Evolutionary conservation across 2,113 vertebrate genomes (phyloP).

Genomic region (Ophiodon elongatus): DNA sequence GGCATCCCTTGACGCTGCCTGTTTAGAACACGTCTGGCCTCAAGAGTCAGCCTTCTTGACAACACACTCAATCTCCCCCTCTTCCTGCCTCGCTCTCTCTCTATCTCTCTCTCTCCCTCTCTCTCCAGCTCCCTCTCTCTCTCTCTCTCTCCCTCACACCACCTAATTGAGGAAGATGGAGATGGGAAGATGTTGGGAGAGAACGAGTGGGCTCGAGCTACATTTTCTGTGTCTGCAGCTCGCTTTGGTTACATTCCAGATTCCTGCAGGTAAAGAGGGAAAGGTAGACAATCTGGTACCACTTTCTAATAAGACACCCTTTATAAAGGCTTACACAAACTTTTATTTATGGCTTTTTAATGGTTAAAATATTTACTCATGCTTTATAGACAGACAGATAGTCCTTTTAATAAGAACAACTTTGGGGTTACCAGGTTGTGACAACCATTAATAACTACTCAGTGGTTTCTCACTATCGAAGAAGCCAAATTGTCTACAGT

Average conservation of each 20-base stretch:
- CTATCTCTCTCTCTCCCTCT: not conserved
- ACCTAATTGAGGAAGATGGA: slow-evolving; percentile 14
- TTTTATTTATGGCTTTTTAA: not conserved
- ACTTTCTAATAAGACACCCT: not conserved
- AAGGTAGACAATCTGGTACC: not conserved
- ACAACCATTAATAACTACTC: not conserved
- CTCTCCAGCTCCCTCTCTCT: not conserved
- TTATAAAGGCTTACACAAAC: not conserved
- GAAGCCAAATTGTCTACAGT: too few species aligned
- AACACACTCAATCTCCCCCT: slow-evolving; percentile 36
- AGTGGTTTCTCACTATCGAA: not conserved
- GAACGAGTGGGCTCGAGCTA: slow-evolving; percentile 3
- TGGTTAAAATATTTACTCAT: not conserved
- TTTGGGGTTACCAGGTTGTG: not conserved
- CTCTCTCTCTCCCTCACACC: not conserved
- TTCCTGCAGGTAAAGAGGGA: slow-evolving; percentile 68
- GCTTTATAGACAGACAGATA: not conserved
- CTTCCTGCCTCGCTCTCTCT: not conserved
- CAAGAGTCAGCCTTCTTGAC: slow-evolving; percentile 67
- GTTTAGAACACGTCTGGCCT: slow-evolving; percentile 70
- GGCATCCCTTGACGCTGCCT: slow-evolving; percentile 70
- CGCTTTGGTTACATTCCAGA: slow-evolving; percentile 64
- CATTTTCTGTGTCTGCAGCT: slow-evolving; percentile 22
- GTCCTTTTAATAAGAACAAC: not conserved
- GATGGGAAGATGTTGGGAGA: slow-evolving; percentile 14